Evolutionary conservation across 1,140 invertebrate species (phyloP).

Genomic region (Cherax destructor): DNA sequence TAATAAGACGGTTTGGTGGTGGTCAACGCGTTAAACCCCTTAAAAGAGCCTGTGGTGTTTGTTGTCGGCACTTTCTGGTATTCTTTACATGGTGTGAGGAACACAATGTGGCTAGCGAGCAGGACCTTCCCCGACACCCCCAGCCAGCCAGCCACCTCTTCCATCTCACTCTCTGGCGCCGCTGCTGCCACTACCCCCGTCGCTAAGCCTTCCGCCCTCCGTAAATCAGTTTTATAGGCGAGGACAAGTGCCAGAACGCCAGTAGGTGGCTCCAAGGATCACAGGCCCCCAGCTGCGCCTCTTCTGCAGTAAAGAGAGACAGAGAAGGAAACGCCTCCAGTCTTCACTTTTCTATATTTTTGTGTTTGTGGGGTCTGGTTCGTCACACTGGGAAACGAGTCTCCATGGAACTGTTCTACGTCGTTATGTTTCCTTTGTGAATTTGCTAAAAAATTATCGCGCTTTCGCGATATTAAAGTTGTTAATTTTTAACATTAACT

Average conservation of each 20-base stretch:
- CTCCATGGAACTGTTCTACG: background rate
- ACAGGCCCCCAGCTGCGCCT: slow-evolving; percentile 46
- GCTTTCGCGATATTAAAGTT: no score
- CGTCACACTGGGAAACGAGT: background rate
- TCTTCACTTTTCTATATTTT: background rate
- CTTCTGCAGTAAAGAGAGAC: slow-evolving; percentile 54
- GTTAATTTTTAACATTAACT: no score
- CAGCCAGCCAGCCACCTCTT: background rate
- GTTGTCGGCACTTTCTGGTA: no score
- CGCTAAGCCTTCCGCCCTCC: slow-evolving; percentile 53
- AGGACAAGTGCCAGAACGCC: slow-evolving; percentile 56
- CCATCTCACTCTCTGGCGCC: slow-evolving; percentile 28
- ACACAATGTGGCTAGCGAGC: no score
- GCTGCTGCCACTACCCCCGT: background rate
- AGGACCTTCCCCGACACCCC: no score
- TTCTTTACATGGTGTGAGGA: no score
- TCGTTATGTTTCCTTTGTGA: background rate
- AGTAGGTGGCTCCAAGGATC: slow-evolving; percentile 50
- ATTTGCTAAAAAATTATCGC: no score
- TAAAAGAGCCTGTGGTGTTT: no score
- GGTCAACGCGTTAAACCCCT: no score
- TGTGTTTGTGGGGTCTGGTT: background rate
- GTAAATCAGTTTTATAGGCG: slow-evolving; percentile 61
- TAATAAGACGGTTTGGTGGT: no score
- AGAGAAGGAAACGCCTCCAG: slow-evolving; percentile 41